Base-by-base conservation (phyloP, 2,888 invertebrate species). In the Pachycephus smyrnensis region DNA sequence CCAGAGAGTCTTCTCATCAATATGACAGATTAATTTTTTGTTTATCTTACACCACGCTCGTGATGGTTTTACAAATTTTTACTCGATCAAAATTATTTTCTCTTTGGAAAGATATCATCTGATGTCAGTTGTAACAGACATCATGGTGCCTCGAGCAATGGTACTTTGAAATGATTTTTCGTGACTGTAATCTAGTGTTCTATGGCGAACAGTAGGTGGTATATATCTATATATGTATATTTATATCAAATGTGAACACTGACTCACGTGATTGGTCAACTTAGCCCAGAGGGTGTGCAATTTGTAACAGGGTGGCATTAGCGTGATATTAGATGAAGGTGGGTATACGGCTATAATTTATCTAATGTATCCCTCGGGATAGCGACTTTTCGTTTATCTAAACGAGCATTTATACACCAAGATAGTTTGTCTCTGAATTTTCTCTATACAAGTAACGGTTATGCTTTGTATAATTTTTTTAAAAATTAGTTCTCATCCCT, bases 291-390 rank as follows among this genome's bases (percentile, higher is more conserved):
- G 76, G 76, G 78, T 76, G 73, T 33, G 78, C 68, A 78, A 78
- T 78, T 78, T 78, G 78, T 78, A 71, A 37, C 78, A 55, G 35
- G 33, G 76, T 73, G 33, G 75, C 73, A 75, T 76, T 68, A 75
- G 73, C 76, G 31, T 30, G 78, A 75, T 68, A 78, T 78, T 78
- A 78, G 78, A 75, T 68, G 35, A 78, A 78, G 78, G 76, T 76
- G 78, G 69, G 77, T 75, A 75, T 77, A 74, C 78, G 78, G 71
- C 78, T 35, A 73, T 71, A 78, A 78, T 78, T 78, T 78, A 76
- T 78, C 73, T 78, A 78, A 78, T 78, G 78, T 78, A 75, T 78
- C 71, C 75, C 73, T 76, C 78, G 36, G 78, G 78, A 75, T 33
- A 73, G 71, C 76, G 78, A 76, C 55, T 23, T 40, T 40, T 55